Base-by-base conservation (phyloP, 1,140 invertebrate species). In the Mya arenaria region DNA sequence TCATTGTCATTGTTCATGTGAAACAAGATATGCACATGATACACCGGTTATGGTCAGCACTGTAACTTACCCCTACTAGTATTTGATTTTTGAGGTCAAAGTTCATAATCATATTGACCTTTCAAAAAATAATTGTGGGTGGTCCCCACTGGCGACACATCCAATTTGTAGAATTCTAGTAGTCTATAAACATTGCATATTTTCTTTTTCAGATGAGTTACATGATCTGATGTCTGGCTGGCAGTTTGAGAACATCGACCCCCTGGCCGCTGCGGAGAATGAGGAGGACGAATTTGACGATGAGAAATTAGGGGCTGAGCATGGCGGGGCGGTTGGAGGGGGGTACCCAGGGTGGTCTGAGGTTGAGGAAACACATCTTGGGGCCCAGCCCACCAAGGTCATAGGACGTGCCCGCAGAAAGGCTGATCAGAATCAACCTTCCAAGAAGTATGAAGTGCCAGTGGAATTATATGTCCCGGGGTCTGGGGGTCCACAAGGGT, bases 181-280 rank as follows among this genome's bases (percentile, higher is more conserved):
- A n/a, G n/a, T n/a, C n/a, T n/a, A n/a, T n/a, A n/a, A n/a, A n/a
- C n/a, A n/a, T 17, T 56, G 48, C 37, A 13, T 23, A 63, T 63
- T 75, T 66, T 44, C 41, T 48, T 8, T 73, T 73, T 55, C 68
- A 82, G 79, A 73, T 82, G 79, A 82, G 28, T 34, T 82, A 15
- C 10, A 36, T 19, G 36, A 5, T 6, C 10, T 82, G 13, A 19
- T 82, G 15, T 58, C 56, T 5, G 71, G 69, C 32, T 82, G 79
- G 79, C 28, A 63, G 28, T 82, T 82, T 66, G 79, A 82, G 36
- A 30, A 65, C 15, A 65, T 63, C 34, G 79, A 73, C 37, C 69
- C 79, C 17, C 15, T 82, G 10, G 58, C 34, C 34, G 68, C 39
- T 17, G 69, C 25, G 10, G 60, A 65, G 15, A 32, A 63, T 23